Base-by-base conservation (phyloP, 2,888 invertebrate species). In the Kryphioiulus occultus region DNA sequence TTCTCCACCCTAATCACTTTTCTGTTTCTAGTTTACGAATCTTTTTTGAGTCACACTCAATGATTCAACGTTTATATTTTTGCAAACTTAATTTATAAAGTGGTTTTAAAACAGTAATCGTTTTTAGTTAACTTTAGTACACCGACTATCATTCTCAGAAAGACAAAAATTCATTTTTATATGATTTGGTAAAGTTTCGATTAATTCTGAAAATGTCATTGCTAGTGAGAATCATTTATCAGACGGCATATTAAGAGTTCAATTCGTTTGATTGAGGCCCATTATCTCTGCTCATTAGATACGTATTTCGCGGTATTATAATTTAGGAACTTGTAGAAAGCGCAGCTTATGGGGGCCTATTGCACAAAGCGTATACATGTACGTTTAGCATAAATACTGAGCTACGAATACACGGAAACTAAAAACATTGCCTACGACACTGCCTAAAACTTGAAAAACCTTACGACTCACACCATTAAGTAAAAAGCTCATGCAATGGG, bases 211-310 rank as follows among this genome's bases (percentile, higher is more conserved):
- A 53, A 53, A 53, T 44, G 10, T 53, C 53, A 15, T 53, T n/a
- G 17, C 3, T 17, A 47, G 47, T 47, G 47, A 47, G 47, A 47
- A 47, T 47, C 17, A 17, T 47, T 15, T 47, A 59, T 59, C 7
- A 59, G n/a, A 59, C 59, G 5, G 59, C 59, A 59, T 59, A 59
- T 19, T 59, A 19, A 59, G 59, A 19, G 68, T 26, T 26, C 68
- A 68, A 59, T 59, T 68, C 68, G 68, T 68, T 68, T 68, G 68
- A 68, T 68, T 68, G 22, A 68, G n/a, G 68, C 68, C 68, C 68
- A 68, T 68, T 68, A 68, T 68, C 68, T 68, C 26, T 68, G 9
- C 68, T 68, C 68, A 26, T 10, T 68, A 68, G 68, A 68, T 68
- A 68, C 68, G 68, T 68, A 68, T 68, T 68, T 68, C 26, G 26